Evolutionary conservation across 2,113 vertebrate genomes (phyloP), one percentile per base, ranked within the genome.

Genomic region (Ursus arctos): DNA sequence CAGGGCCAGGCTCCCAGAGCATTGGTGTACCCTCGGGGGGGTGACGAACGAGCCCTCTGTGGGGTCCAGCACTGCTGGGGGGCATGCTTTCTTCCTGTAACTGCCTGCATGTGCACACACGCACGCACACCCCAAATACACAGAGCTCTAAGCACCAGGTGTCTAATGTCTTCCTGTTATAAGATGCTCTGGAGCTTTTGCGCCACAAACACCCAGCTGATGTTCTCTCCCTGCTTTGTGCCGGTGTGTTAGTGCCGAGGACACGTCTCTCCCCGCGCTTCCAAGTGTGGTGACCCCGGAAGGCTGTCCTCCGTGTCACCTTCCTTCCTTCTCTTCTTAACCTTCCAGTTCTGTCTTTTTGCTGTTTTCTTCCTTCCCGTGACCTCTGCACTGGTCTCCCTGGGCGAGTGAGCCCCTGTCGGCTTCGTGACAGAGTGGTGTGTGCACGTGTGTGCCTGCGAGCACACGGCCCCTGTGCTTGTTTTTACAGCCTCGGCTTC

Each of bases 391-490:
- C 69, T 72, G 53, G 67, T 95, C 14, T 96, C 16, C 9, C 82
- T 97, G 69, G 43, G 43, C 43, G 43, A 43, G 43, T 43, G 43
- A 43, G 63, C 2, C 49, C 59, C 24, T n/a, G 28, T 7, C 4
- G 2, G 36, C n/a, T 40, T 53, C 16, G 7, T 9, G 15, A 18
- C 8, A 15, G 36, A 51, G 28, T 0, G 18, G 7, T 10, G 5
- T 76, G 26, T 15, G 4, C 43, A 0, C 1, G 0, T 67, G 12
- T 10, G 1, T 13, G 0, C 61, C 21, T n/a, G 1, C 3, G 0
- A 7, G 11, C 11, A 0, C 43, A 31, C 12, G 4, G 1, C 28
- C 51, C 76, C 28, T 0, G 11, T 65, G 26, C 43, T 10, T 74
- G 63, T 65, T 15, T 16, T 51, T 0, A 31, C 47, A 0, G 11